These are phyloP conservation scores for Hydrocynus forskahlii DNA, from an alignment of 2,797 vertebrate species.

Conservation along the genomic window DNA sequence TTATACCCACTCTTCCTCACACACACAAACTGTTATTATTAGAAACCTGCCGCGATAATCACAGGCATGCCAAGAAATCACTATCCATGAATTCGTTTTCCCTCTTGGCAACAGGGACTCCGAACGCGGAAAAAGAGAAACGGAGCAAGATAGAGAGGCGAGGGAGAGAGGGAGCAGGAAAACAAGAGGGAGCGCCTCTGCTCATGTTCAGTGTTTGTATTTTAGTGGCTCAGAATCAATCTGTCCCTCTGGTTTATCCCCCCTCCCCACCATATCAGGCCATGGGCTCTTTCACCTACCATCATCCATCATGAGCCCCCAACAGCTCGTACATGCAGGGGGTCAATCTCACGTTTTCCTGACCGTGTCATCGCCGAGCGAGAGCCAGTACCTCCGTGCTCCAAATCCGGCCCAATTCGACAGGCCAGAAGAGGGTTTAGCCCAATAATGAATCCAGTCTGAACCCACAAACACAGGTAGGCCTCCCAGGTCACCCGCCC, in stretches of 20 bases:
- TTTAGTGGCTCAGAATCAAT: conserved; percentile 49
- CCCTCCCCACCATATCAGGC: conserved; percentile 31
- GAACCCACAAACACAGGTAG: conserved; percentile 49
- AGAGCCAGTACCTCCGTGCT: neutral
- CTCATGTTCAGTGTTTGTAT: conserved; percentile 40
- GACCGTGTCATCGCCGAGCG: conserved; percentile 12
- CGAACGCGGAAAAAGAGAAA: conserved; percentile 16
- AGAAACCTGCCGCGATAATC: conserved; percentile 56
- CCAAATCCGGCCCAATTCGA: conserved; percentile 43
- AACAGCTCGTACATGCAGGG: conserved; percentile 26
- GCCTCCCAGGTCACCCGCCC: conserved; percentile 52
- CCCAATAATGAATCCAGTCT: conserved; percentile 54
- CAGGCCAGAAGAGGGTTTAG: conserved; percentile 50
- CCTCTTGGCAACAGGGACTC: conserved; percentile 29
- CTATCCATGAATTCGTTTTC: conserved; percentile 46
- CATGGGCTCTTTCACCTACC: conserved; percentile 37
- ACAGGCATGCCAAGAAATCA: conserved; percentile 47
- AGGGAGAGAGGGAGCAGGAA: conserved; percentile 6
- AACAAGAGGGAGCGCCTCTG: conserved; percentile 16
- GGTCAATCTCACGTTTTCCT: conserved; percentile 33
- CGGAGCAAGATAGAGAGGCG: conserved; percentile 2
- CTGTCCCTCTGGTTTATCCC: conserved; percentile 44
- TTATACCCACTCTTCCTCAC: conserved; percentile 38
- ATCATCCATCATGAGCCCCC: conserved; percentile 44
- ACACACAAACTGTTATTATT: conserved; percentile 55